Base-by-base conservation (phyloP, 2,113 vertebrate genomes). In the Proterorhinus semilunaris region DNA sequence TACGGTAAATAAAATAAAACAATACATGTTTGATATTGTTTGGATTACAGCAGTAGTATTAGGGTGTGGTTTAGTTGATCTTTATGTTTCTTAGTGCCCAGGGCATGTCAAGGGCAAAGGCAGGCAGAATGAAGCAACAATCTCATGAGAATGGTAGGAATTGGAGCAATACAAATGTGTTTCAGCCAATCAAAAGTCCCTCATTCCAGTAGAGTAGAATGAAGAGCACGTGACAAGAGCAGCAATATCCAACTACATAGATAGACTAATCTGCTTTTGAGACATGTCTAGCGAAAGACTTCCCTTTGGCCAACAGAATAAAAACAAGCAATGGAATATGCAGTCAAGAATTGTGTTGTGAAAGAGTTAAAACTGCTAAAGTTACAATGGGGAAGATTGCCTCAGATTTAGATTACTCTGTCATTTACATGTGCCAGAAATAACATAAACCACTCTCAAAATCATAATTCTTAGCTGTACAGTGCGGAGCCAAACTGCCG, bases 361-460 rank as follows among this genome's bases (percentile, higher is more conserved):
- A 5, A 6, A 1, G 65, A 42, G 12, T 59, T 9, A 4, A 59
- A 21, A 21, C 1, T 1, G 21, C 2, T 21, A 21, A 51, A 51
- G 48, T 58, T 72, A 16, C 71, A 64, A 63, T 70, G 63, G 66
- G 66, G 49, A 15, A 70, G 59, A 59, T 82, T 82, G 65, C 75
- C 54, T 84, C 80, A 86, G 69, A 76, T 83, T 83, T 80, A 76
- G 84, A 84, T 86, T 44, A 52, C 55, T 74, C 86, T 84, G 84
- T 88, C 90, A 64, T 75, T 62, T 85, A 85, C n/a, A n/a, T 86
- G 80, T 67, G 79, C 49, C 74, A 80, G 84, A 68, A 71, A 76
- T 85, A 83, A 87, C 75, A 74, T 74, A 80, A 91, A 88, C 76
- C 81, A 88, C 86, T 88, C 85, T 89, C 81, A 7, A 74, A 82